These are phyloP conservation scores for Lordiphosa fenestrarum DNA, from an alignment of 2,888 invertebrate genomes.

Conservation along the genomic window DNA sequence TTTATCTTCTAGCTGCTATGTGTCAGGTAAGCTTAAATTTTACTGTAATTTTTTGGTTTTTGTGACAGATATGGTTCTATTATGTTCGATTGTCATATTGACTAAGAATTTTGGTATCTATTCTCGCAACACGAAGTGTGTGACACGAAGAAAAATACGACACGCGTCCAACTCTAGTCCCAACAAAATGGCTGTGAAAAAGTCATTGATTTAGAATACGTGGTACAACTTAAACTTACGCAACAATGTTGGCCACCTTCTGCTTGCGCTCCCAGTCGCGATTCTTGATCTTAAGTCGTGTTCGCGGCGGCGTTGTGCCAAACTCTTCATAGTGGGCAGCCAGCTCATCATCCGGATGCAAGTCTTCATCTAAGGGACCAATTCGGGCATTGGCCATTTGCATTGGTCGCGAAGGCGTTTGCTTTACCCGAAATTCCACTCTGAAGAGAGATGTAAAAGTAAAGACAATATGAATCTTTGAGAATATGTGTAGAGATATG, in stretches of 20 bases:
- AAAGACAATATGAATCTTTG: conserved; percentile 3
- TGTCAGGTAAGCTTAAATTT: too few relatives aligned
- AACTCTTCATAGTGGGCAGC: conserved; percentile 84
- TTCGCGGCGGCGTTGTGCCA: conserved; percentile 89
- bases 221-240: conserved; percentile 65
- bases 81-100: too few relatives aligned
- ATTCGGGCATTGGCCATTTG: conserved; percentile 45
- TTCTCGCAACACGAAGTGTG: too few relatives aligned
- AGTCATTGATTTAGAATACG: not conserved
- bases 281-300: conserved; percentile 85
- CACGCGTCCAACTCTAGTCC: too few relatives aligned
- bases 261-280: conserved; percentile 80
- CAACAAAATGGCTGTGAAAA: too few relatives aligned
- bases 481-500: not conserved
- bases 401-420: conserved; percentile 63
- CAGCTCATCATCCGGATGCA: conserved; percentile 80
- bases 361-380: conserved; percentile 68
- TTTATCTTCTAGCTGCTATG: too few relatives aligned
- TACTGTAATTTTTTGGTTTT: too few relatives aligned
- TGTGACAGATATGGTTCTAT: too few relatives aligned
- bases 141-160: too few relatives aligned
- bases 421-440: conserved; percentile 78
- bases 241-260: conserved; percentile 64
- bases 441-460: conserved; percentile 41
- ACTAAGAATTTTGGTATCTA: too few relatives aligned